Evolutionary conservation across 2,113 vertebrate species (phyloP).

Genomic region (Platanista minor): DNA sequence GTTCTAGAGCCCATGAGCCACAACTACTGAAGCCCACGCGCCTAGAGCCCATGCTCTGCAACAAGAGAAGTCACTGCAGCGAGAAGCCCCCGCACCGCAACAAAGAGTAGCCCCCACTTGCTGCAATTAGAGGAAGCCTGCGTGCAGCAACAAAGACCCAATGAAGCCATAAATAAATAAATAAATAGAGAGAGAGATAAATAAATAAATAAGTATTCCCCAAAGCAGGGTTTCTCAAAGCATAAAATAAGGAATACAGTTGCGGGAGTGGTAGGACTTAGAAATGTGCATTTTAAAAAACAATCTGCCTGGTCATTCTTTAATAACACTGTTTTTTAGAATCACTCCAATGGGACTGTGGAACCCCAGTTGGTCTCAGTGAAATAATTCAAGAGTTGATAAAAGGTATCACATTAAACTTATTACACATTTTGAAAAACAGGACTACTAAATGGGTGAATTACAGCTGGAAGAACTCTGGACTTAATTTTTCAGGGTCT

Average conservation of each 20-base stretch:
- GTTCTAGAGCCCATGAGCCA: too few species aligned
- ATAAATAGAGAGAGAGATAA: too few species aligned
- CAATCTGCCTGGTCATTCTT: neutral
- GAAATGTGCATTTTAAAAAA: neutral
- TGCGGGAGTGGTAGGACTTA: neutral
- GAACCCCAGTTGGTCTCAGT: neutral
- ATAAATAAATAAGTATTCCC: too few species aligned
- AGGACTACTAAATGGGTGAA: neutral
- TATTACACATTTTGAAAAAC: neutral
- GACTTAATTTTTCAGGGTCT: neutral
- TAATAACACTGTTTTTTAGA: neutral
- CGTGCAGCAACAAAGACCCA: too few species aligned
- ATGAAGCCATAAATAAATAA: too few species aligned
- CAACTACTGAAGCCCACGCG: too few species aligned
- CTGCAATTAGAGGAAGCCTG: too few species aligned
- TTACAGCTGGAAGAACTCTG: neutral
- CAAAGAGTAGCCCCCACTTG: too few species aligned
- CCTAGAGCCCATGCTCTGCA: too few species aligned
- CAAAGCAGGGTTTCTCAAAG: constrained; percentile 31
- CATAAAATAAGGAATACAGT: neutral
- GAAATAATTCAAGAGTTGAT: neutral
- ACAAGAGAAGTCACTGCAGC: too few species aligned
- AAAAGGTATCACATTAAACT: neutral
- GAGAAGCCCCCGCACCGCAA: too few species aligned
- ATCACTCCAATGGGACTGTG: neutral